Percentiles rank a stretch among this genome's conserved stretches.
phyloP scores from a whole-genome alignment of 30 jellyfish, hydroid and myxozoan genomes.

The Nemopilema nomurai region DNA sequence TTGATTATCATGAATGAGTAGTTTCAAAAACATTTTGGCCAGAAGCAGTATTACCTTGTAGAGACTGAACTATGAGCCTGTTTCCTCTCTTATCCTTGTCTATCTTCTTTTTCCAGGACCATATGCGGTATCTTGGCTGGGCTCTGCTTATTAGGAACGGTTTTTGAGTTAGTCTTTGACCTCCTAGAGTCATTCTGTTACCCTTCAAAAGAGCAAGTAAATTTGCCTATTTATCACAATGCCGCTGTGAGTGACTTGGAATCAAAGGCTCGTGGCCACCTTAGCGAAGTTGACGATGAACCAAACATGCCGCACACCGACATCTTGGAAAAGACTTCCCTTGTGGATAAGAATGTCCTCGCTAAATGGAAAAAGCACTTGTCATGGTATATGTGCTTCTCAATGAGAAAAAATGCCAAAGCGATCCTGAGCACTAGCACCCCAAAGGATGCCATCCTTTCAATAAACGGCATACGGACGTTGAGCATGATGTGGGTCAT shows the following conservation, averaged over 20 bases:
- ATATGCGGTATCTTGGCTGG: slow-evolving; percentile 43
- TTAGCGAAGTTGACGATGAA: background rate
- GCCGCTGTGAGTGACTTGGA: background rate
- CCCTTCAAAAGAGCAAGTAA: background rate
- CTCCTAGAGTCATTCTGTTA: slow-evolving; percentile 8
- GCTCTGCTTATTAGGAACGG: slow-evolving; percentile 60
- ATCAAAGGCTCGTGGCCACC: background rate
- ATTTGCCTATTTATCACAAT: background rate
- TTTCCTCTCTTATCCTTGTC: background rate
- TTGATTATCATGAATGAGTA: background rate
- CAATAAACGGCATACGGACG: slow-evolving; percentile 89
- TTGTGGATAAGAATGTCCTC: background rate
- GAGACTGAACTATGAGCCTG: no score
- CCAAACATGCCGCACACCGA: background rate
- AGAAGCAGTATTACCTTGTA: background rate
- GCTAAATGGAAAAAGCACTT: background rate
- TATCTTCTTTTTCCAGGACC: background rate
- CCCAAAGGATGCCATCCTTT: slow-evolving; percentile 75
- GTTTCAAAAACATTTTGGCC: background rate
- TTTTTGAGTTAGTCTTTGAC: slow-evolving; percentile 30
- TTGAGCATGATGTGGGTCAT: slow-evolving; percentile 91
- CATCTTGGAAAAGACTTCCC: background rate
- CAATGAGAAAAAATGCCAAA: slow-evolving; percentile 71
- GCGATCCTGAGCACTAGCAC: slow-evolving; percentile 67
- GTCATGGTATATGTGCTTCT: slow-evolving; percentile 56